Evolutionary conservation across 2,113 vertebrate species (phyloP), one percentile per base, ranked within the genome.

Genomic region (Petromus typicus): DNA sequence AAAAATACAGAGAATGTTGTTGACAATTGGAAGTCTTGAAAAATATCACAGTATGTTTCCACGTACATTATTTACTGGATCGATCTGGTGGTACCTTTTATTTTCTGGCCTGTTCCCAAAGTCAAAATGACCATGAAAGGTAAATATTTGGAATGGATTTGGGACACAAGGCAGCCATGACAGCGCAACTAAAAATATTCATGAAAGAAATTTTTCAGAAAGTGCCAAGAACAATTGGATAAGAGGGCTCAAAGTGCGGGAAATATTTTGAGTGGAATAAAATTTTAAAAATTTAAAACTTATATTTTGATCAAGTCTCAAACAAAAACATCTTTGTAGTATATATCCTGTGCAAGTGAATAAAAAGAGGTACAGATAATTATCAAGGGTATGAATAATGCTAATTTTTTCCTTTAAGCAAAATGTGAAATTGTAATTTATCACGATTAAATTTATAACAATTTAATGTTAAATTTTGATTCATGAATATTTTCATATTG

Each of bases 311-410:
- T 73, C 71, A 7, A 27, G 23, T 40, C 40, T 45, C 23, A 45
- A 6, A 37, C 83, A 90, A 67, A 43, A 66, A 25, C 30, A 71
- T 66, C 18, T 66, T 54, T 34, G 69, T 37, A n/a, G n/a, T n/a
- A n/a, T 79, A 20, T 3, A 75, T 64, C 14, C 8, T 40, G 73
- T 45, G 9, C 6, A 90, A 69, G 75, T 48, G 23, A 82, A 51
- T 59, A 73, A 91, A 64, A 79, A 66, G 40, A 96, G 66, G 57
- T 43, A 67, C 45, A 66, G 67, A 71, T 79, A 89, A 27, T 57
- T 63, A 85, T 66, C 32, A 81, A 86, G 59, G 67, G 14, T n/a
- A 83, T 94, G 17, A 75, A 2, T 71, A 57, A 81, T 12, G 34
- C 12, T 32, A 64, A 51, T 22, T 64, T 66, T 87, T 84, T 37